Conservation (phyloP, 2,888 invertebrate genomes). For the Prionchulus punctatus region DNA sequence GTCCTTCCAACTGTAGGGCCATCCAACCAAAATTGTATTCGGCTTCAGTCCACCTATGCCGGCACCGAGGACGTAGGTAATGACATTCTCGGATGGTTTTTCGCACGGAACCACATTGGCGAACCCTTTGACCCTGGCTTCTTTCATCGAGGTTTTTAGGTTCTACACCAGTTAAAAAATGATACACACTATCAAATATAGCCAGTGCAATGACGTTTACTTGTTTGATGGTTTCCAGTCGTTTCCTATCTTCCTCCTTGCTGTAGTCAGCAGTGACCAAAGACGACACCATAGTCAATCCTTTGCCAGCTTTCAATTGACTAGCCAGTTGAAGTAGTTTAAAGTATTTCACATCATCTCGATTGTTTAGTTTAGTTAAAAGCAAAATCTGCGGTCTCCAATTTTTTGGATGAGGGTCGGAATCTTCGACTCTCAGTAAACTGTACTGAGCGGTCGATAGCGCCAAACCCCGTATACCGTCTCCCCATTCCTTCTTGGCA, state of each 20-base stretch:
- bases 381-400: constrained; percentile 97
- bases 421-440: constrained; percentile 68
- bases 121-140: constrained; percentile 89
- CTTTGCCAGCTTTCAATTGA: constrained; percentile 69
- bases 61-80: constrained; percentile 60
- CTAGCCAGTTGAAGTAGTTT: constrained; percentile 85
- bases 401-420: constrained; percentile 96
- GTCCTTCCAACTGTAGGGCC: constrained; percentile 81
- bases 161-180: constrained; percentile 12
- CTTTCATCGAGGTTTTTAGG: constrained; percentile 49
- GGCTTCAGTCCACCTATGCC: constrained; percentile 95
- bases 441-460: constrained; percentile 91
- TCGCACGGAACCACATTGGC: constrained; percentile 77
- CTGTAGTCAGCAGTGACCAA: constrained; percentile 64
- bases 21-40: constrained; percentile 91
- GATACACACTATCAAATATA: too few species aligned
- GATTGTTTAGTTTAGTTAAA: constrained; percentile 63
- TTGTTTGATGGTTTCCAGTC: constrained; percentile 53
- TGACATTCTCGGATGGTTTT: constrained; percentile 37
- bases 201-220: constrained; percentile 18
- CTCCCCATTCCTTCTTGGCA: constrained; percentile 99
- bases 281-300: constrained; percentile 79
- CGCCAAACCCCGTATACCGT: constrained; percentile 91
- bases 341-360: constrained; percentile 39
- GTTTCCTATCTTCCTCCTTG: constrained; percentile 38